These are phyloP conservation scores for Achlya flavicornis DNA, from an alignment of 2,888 invertebrate genomes.

Conservation along the genomic window DNA sequence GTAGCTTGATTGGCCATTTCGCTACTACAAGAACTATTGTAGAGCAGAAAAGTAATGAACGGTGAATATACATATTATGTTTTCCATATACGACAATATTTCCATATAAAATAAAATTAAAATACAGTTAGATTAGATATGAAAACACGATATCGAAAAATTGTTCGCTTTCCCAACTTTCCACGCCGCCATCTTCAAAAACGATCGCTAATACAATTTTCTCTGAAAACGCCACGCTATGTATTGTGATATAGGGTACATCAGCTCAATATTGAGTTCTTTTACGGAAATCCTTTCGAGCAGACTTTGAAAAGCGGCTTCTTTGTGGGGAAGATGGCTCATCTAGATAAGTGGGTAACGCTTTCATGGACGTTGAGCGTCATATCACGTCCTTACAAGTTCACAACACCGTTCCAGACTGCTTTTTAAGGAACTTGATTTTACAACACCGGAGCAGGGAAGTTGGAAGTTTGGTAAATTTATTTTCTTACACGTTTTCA, in stretches of 20 bases:
- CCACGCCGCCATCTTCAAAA: constrained; percentile 13
- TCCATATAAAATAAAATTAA: too few species aligned
- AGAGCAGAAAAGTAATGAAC: too few species aligned
- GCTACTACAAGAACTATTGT: too few species aligned
- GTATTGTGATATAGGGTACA: constrained; percentile 29
- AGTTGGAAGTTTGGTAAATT: constrained; percentile 24
- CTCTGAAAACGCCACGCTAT: constrained; percentile 18
- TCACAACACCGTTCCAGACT: constrained; percentile 28
- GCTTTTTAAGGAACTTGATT: constrained; percentile 36
- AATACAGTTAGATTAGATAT: neutral
- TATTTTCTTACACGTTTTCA: constrained; percentile 24
- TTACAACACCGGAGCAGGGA: constrained; percentile 4
- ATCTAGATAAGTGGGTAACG: constrained; percentile 79
- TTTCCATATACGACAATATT: too few species aligned
- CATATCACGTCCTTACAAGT: constrained; percentile 43
- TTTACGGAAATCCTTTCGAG: constrained; percentile 54
- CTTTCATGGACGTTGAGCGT: constrained; percentile 56
- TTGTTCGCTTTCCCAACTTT: neutral
- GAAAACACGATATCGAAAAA: neutral
- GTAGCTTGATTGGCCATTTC: too few species aligned
- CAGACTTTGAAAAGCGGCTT: constrained; percentile 50
- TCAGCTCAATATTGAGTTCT: constrained; percentile 51
- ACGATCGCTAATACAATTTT: constrained; percentile 31
- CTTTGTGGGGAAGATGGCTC: constrained; percentile 72
- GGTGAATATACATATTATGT: too few species aligned